Evolutionary conservation across 2,888 invertebrate species (phyloP).

Genomic region (Lamellibrachia columna): DNA sequence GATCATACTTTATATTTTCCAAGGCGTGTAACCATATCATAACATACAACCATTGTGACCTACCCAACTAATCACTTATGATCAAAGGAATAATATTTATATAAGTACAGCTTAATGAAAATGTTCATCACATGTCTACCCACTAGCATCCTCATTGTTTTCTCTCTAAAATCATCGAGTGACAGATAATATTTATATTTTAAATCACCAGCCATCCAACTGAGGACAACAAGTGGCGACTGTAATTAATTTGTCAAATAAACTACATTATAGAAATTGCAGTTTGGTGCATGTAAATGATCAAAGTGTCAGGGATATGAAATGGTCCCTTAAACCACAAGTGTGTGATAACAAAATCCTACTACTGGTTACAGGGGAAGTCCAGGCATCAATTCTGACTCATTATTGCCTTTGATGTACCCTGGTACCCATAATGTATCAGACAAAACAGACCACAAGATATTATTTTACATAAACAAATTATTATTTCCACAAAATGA

Average conservation of each 20-base stretch:
- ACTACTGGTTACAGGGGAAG: not conserved
- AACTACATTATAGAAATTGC: not conserved
- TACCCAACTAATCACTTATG: not conserved
- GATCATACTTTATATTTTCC: not conserved
- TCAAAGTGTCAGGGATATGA: not conserved
- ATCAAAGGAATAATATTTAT: not conserved
- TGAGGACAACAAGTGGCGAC: not conserved
- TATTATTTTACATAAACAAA: not conserved
- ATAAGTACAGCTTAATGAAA: too few species aligned
- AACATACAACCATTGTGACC: not conserved
- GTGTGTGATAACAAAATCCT: not conserved
- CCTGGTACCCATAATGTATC: not conserved
- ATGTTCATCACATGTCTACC: too few species aligned
- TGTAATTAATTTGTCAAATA: not conserved
- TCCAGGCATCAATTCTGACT: constrained; percentile 11
- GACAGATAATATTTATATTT: not conserved
- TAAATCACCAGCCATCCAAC: not conserved
- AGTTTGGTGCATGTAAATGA: not conserved
- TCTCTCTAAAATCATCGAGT: too few species aligned
- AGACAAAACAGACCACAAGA: not conserved
- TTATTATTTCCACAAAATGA: not conserved
- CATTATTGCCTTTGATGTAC: not conserved
- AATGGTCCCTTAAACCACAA: not conserved
- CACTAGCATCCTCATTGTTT: too few species aligned
- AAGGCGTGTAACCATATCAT: not conserved